phyloP scores from a whole-genome alignment of 2,797 vertebrate genomes.

The Lophotriccus pileatus region DNA sequence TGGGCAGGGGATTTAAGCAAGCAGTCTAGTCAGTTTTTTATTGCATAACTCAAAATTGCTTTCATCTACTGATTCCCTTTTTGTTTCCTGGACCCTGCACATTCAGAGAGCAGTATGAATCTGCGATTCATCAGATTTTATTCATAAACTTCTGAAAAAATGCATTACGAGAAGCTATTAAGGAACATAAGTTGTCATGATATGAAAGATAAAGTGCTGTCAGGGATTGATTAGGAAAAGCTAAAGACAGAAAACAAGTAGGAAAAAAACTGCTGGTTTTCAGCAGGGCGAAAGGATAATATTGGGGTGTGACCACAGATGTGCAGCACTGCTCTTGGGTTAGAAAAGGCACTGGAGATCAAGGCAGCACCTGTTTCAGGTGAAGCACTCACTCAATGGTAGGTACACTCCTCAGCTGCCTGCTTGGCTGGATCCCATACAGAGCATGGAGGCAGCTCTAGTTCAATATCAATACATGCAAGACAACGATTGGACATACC shows the following conservation, averaged over 20 bases:
- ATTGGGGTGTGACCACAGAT: rapidly evolving
- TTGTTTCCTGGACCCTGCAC: background rate
- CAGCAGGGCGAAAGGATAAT: background rate
- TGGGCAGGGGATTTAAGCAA: background rate
- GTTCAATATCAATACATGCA: background rate
- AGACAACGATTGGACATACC: background rate
- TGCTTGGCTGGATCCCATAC: background rate
- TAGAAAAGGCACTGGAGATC: background rate
- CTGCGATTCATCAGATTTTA: background rate
- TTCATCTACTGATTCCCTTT: background rate
- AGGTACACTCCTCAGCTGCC: background rate
- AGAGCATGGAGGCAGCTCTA: background rate
- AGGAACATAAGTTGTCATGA: background rate
- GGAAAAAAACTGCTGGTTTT: background rate
- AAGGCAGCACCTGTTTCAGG: background rate
- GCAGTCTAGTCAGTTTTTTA: background rate
- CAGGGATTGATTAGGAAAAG: background rate
- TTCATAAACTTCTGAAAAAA: background rate
- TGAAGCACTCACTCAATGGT: background rate
- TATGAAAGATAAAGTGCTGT: background rate
- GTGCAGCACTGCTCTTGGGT: rapidly evolving
- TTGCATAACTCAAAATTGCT: background rate
- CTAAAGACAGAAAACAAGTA: background rate
- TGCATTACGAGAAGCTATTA: background rate
- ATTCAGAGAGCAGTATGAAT: background rate